A percentile compares a stretch with the other conserved stretches of the same genome.
phyloP scores from a whole-genome alignment of 2,113 vertebrate species.

The Podarcis raffonei region DNA sequence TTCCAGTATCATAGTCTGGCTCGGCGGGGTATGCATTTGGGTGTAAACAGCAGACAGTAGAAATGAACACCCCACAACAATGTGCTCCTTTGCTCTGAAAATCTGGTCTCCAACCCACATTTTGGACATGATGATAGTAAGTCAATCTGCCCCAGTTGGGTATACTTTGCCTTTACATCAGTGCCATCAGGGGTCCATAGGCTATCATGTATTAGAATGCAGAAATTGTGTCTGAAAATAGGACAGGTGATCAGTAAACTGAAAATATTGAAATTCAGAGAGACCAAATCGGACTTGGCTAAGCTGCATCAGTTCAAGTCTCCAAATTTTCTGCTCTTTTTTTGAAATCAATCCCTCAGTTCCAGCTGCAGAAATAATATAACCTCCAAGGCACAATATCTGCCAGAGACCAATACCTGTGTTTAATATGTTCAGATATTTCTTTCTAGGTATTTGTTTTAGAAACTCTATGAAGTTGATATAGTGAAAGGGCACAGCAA shows the following conservation, averaged over 20 bases:
- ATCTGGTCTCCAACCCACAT: neutral
- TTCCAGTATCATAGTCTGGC: neutral
- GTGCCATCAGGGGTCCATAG: neutral
- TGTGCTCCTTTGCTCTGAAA: neutral
- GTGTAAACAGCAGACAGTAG: neutral
- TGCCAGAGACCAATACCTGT: neutral
- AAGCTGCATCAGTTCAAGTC: constrained; percentile 7
- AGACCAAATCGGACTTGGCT: neutral
- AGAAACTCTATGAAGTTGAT: constrained; percentile 14
- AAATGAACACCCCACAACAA: neutral
- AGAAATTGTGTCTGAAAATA: neutral
- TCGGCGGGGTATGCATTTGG: neutral
- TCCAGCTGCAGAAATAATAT: neutral
- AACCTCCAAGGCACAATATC: neutral
- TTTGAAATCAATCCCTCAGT: constrained; percentile 24
- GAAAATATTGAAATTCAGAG: neutral
- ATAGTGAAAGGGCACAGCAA: constrained; percentile 11
- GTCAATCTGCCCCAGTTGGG: neutral
- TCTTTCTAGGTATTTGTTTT: constrained; percentile 38
- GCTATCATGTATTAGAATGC: neutral
- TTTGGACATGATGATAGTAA: neutral
- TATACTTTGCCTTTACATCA: neutral
- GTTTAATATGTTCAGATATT: neutral
- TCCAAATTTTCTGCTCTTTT: neutral
- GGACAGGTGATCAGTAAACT: neutral